Conservation (phyloP, 2,888 invertebrate genomes). For the Pyrochroa serraticornis region DNA sequence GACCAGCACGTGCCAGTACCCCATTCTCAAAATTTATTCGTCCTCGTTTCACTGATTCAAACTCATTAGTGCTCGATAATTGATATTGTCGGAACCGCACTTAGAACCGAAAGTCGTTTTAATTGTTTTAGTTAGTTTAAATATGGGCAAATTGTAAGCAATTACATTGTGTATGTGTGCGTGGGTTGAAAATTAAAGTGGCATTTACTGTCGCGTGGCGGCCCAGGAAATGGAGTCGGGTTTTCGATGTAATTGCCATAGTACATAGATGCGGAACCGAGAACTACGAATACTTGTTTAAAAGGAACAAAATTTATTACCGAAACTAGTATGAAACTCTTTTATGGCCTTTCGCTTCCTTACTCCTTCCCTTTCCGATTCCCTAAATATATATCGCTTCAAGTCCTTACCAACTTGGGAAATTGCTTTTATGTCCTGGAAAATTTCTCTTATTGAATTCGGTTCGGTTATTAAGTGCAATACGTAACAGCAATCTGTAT, state of each 20-base stretch:
- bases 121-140: conserved; percentile 32
- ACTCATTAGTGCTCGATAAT: conserved; percentile 4
- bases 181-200: background rate
- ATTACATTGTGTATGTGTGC: conserved; percentile 34
- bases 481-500: too few relatives aligned
- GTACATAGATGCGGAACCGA: conserved; percentile 19
- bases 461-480: too few relatives aligned
- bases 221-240: conserved; percentile 16
- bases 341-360: conserved; percentile 24
- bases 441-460: conserved; percentile 6
- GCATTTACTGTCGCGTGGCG: background rate
- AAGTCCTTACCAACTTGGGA: conserved; percentile 15
- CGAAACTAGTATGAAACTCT: conserved; percentile 29
- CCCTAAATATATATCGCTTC: conserved; percentile 17
- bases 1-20: too few relatives aligned
- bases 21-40: too few relatives aligned
- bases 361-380: conserved; percentile 10
- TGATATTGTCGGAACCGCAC: conserved; percentile 4
- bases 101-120: conserved; percentile 29
- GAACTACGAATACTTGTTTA: conserved; percentile 28
- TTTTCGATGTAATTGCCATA: conserved; percentile 23
- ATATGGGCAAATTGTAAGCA: conserved; percentile 39
- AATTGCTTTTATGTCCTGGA: conserved; percentile 19
- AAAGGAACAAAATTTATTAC: conserved; percentile 31
- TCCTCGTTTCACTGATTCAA: background rate